Percentiles rank a stretch among this genome's conserved stretches.
Evolutionary conservation across 2,113 vertebrate genomes (phyloP).

Genomic region (Tapirus terrestris): DNA sequence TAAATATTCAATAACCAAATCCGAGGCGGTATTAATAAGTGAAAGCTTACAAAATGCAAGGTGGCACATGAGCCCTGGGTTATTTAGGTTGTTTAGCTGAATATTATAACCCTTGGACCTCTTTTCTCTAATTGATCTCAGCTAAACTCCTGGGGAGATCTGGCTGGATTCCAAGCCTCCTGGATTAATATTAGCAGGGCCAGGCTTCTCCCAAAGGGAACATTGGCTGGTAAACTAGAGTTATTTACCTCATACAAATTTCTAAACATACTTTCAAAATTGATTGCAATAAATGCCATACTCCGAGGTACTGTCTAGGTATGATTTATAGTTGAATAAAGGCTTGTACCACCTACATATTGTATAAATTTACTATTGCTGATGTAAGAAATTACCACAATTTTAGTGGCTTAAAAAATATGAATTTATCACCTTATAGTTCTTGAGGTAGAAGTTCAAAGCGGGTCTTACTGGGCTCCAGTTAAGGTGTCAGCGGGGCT

Average conservation of each 20-base stretch:
- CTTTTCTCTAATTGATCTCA: conserved; percentile 6
- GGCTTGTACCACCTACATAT: neutral
- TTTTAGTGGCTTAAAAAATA: neutral
- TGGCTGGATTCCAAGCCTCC: neutral
- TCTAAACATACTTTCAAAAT: conserved; percentile 56
- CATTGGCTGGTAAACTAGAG: neutral
- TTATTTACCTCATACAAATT: conserved; percentile 32
- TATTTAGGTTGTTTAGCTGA: neutral
- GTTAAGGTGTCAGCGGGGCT: neutral
- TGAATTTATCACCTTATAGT: neutral
- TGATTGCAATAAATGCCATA: neutral
- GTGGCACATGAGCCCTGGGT: rapidly evolving
- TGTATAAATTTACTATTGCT: neutral
- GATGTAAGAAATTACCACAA: neutral
- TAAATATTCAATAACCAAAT: neutral
- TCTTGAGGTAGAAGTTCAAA: neutral
- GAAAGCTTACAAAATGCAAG: neutral
- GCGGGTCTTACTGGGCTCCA: neutral
- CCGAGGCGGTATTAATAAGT: neutral
- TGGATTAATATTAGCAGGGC: neutral
- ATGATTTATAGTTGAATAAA: neutral
- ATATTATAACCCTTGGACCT: neutral
- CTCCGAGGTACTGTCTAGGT: neutral
- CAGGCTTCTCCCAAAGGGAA: neutral
- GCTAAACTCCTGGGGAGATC: neutral